A percentile compares a stretch with the other conserved stretches of the same genome.
These are phyloP conservation scores for Hippocampus mohnikei DNA, from an alignment of 2,113 vertebrate species.

Conservation along the genomic window DNA sequence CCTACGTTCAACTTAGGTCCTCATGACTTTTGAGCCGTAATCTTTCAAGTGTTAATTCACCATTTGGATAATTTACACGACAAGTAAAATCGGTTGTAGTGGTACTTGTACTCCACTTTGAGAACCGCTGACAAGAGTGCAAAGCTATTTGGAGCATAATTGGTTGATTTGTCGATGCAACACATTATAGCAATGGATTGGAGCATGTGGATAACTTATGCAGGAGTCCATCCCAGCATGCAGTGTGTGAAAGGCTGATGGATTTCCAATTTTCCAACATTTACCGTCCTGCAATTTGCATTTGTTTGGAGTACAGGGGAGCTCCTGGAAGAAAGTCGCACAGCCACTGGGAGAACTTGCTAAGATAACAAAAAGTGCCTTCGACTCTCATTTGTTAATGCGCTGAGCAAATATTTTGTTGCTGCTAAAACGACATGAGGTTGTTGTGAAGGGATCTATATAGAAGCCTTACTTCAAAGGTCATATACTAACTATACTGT, in stretches of 20 bases:
- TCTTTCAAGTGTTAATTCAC: no score
- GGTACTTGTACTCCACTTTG: no score
- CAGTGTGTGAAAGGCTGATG: slow-evolving; percentile 6
- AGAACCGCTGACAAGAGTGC: no score
- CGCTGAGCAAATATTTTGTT: background rate
- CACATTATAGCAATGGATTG: background rate
- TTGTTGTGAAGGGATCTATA: slow-evolving; percentile 8
- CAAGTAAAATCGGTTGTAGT: no score
- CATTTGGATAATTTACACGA: no score
- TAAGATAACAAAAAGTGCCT: slow-evolving; percentile 17
- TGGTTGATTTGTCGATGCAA: background rate
- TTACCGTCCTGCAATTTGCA: slow-evolving; percentile 31
- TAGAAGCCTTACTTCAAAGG: background rate
- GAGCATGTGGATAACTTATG: background rate
- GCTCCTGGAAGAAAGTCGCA: slow-evolving; percentile 15
- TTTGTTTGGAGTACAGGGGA: slow-evolving; percentile 18
- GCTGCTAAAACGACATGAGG: slow-evolving; percentile 10
- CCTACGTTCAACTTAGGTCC: no score
- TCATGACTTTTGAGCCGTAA: no score
- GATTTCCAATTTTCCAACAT: slow-evolving; percentile 32
- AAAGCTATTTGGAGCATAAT: background rate
- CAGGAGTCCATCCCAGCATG: background rate
- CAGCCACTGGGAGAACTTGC: slow-evolving; percentile 20
- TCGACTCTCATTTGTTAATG: slow-evolving; percentile 12
- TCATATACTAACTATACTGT: background rate